phyloP scores from a whole-genome alignment of 1,140 invertebrate species.

The Brachionus angularis region DNA sequence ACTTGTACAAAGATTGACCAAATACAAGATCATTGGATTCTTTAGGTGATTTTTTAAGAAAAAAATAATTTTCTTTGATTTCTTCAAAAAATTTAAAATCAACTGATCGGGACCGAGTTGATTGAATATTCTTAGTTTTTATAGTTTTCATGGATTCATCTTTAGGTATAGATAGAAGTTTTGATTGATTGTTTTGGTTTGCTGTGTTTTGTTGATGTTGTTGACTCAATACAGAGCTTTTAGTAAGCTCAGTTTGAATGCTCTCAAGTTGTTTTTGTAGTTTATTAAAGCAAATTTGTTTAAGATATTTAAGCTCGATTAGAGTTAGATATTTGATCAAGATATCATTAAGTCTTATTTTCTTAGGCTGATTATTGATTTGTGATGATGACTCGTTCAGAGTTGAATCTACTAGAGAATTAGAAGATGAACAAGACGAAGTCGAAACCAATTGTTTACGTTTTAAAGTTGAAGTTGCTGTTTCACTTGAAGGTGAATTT shows the following conservation, averaged over 20 bases:
- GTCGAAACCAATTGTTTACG: neutral
- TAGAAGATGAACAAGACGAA: slow-evolving; percentile 1
- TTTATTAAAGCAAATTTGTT: slow-evolving; percentile 42
- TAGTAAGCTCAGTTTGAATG: no score
- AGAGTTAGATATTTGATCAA: slow-evolving; percentile 38
- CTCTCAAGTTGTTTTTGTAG: neutral
- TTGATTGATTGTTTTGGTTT: neutral
- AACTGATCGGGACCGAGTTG: slow-evolving; percentile 1
- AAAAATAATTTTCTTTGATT: slow-evolving; percentile 41
- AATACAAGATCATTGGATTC: slow-evolving; percentile 8
- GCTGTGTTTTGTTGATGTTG: neutral
- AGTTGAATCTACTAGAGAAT: neutral
- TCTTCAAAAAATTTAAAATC: slow-evolving; percentile 42
- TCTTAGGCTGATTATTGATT: neutral
- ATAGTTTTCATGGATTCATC: slow-evolving; percentile 38
- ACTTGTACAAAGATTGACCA: slow-evolving; percentile 38
- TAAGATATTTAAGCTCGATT: slow-evolving; percentile 38
- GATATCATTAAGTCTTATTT: slow-evolving; percentile 17
- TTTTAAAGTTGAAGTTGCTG: neutral
- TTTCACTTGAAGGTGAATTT: neutral
- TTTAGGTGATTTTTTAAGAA: neutral
- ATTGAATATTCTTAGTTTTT: slow-evolving; percentile 24
- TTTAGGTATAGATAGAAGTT: slow-evolving; percentile 14
- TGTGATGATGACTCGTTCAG: no score
- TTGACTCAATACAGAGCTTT: no score